Evolutionary conservation across 2,888 invertebrate species (phyloP).

Genomic region (Fragum sueziense): DNA sequence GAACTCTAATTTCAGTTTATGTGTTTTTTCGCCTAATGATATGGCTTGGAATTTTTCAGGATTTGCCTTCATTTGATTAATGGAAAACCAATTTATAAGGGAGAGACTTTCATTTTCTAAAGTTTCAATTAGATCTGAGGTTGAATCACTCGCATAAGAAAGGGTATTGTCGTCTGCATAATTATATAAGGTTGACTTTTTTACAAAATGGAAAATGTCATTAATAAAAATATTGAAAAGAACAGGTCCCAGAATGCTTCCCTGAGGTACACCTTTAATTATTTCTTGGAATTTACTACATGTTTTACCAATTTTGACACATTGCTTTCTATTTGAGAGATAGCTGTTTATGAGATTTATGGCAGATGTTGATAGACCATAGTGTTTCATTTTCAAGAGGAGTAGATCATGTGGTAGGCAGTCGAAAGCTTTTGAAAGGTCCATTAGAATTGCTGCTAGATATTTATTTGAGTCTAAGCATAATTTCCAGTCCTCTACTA

Average conservation of each 20-base stretch:
- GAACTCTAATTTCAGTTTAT: constrained; percentile 29
- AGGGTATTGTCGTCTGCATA: not conserved
- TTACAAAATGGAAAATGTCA: not conserved
- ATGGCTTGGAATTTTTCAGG: constrained; percentile 40
- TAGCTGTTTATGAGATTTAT: not conserved
- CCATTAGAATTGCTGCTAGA: not conserved
- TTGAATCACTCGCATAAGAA: not conserved
- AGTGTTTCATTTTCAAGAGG: not conserved
- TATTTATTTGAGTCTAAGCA: not conserved
- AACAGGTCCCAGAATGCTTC: not conserved
- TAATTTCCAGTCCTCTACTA: constrained; percentile 28
- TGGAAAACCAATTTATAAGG: constrained; percentile 34
- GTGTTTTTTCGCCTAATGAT: constrained; percentile 29
- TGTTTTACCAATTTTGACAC: not conserved
- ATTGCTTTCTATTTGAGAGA: not conserved
- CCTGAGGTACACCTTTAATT: not conserved
- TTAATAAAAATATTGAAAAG: not conserved
- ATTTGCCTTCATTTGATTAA: constrained; percentile 31
- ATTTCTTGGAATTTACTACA: not conserved
- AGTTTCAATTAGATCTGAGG: no score
- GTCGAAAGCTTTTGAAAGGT: not conserved
- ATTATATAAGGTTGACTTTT: not conserved
- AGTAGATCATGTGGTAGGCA: no score
- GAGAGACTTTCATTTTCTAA: constrained; percentile 29
- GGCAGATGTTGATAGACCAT: not conserved